phyloP scores from a whole-genome alignment of 37 sponge, comb jelly and placozoan species.

The Agelas oroides region DNA sequence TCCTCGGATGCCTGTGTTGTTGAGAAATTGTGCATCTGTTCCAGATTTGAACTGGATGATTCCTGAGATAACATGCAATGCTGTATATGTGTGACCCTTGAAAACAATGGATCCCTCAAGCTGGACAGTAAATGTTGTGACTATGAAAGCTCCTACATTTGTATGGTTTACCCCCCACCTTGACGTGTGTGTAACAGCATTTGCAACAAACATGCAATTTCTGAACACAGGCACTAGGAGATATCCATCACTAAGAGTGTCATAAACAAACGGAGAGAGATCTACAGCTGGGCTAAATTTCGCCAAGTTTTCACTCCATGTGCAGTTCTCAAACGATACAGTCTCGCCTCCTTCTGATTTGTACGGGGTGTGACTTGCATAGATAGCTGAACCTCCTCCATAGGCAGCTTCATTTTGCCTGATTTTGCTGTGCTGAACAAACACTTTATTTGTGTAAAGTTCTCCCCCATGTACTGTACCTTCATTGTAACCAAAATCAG shows the following conservation, averaged over 20 bases:
- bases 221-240: conserved; percentile 1
- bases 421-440: not conserved
- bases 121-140: too few relatives aligned
- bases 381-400: conserved; percentile 24
- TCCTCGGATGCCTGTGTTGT: conserved; percentile 32
- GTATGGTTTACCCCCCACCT: too few relatives aligned
- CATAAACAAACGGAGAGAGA: conserved; percentile 20
- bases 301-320: conserved; percentile 21
- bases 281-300: conserved; percentile 37
- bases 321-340: conserved; percentile 9
- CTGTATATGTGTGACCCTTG: too few relatives aligned
- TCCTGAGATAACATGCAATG: too few relatives aligned
- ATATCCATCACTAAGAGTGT: not conserved
- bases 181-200: not conserved
- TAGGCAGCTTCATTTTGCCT: conserved; percentile 1
- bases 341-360: not conserved
- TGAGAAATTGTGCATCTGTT: conserved; percentile 10
- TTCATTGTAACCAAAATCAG: too few relatives aligned
- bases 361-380: not conserved
- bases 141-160: too few relatives aligned
- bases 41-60: not conserved
- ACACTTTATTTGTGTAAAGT: not conserved
- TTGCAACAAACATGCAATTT: not conserved
- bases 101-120: too few relatives aligned
- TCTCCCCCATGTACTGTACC: too few relatives aligned